Conservation (phyloP, 2,113 vertebrate genomes). For the Mixornis gularis region DNA sequence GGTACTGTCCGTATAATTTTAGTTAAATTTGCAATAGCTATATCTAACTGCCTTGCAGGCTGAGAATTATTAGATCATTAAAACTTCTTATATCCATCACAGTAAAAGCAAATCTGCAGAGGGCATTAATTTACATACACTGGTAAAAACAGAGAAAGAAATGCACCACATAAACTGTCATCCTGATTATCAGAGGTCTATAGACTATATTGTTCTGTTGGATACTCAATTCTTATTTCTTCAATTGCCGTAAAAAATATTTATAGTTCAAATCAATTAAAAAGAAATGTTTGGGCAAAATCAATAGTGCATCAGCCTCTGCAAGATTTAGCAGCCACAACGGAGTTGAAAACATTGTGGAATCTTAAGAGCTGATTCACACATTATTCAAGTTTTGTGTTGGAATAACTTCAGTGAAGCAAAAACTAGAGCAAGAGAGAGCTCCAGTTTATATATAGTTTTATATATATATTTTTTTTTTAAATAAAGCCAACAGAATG, state of each 20-base stretch:
- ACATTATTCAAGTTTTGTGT: neutral
- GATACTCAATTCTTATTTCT: neutral
- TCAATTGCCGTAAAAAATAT: neutral
- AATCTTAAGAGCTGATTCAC: slow-evolving; percentile 1
- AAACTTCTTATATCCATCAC: neutral
- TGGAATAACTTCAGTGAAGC: neutral
- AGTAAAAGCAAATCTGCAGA: slow-evolving; percentile 6
- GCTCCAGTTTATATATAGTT: neutral
- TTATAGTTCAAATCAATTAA: neutral
- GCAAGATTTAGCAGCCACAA: slow-evolving; percentile 13
- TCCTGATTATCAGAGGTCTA: neutral
- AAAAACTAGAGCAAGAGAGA: neutral
- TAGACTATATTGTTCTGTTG: neutral
- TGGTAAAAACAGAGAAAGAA: neutral
- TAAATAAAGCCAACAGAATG: neutral
- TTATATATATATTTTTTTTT: neutral
- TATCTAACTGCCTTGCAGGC: neutral
- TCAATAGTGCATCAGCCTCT: neutral
- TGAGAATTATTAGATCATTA: slow-evolving; percentile 31
- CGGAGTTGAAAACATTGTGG: neutral
- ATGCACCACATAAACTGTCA: neutral
- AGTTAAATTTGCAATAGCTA: neutral
- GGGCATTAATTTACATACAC: neutral
- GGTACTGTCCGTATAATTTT: neutral
- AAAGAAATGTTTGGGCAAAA: slow-evolving; percentile 7